Evolutionary conservation across 2,888 invertebrate genomes (phyloP).

Genomic region (Norana najaformis): DNA sequence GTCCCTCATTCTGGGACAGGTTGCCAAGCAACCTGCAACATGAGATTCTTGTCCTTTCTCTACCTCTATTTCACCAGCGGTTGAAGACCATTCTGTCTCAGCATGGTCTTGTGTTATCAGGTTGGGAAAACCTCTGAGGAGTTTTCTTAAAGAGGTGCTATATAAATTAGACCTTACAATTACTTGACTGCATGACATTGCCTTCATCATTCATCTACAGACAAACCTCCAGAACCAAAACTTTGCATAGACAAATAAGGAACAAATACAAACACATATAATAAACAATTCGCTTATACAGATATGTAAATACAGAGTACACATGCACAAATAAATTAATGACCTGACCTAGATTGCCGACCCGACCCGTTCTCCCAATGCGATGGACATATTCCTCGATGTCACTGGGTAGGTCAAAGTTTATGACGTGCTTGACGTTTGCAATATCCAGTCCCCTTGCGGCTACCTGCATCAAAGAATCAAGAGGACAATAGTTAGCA

Average conservation of each 20-base stretch:
- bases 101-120: no score
- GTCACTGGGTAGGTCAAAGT: conserved; percentile 97
- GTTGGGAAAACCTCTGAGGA: no score
- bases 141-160: no score
- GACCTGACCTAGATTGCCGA: conserved; percentile 85
- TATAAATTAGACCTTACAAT: no score
- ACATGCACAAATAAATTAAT: neutral
- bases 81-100: no score
- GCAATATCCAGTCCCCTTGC: conserved; percentile 98
- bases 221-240: neutral
- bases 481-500: neutral
- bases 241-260: neutral
- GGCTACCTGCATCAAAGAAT: conserved; percentile 65
- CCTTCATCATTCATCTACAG: neutral
- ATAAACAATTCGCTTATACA: neutral
- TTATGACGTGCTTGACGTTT: conserved; percentile 98
- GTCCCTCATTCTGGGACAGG: no score
- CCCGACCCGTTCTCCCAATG: conserved; percentile 97
- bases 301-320: neutral
- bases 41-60: no score
- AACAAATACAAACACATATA: neutral
- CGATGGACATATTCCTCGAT: conserved; percentile 98
- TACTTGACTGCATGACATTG: neutral
- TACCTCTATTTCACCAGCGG: no score
- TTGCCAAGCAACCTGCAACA: no score